Conservation (phyloP, 2,113 vertebrate genomes). For the Mohoua ochrocephala region DNA sequence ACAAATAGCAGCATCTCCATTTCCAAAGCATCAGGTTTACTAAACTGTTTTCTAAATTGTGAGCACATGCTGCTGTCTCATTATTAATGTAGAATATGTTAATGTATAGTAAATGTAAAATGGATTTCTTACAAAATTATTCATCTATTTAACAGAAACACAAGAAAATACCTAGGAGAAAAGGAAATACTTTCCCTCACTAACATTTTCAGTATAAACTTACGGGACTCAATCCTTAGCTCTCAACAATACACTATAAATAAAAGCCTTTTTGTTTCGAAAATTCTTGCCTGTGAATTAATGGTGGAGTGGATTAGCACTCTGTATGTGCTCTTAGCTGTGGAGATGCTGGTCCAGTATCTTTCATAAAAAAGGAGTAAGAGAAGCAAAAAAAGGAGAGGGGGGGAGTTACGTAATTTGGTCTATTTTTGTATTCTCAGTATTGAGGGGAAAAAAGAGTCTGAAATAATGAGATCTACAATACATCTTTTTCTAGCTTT, state of each 20-base stretch:
- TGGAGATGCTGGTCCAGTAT: not conserved
- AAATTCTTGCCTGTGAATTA: not conserved
- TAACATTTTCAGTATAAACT: not conserved
- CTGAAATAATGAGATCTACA: not conserved
- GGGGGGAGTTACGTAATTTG: not conserved
- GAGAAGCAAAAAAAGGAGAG: not conserved
- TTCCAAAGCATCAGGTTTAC: not conserved
- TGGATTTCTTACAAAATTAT: not conserved
- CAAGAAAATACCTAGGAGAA: not conserved
- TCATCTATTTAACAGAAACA: not conserved
- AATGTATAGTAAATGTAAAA: not conserved
- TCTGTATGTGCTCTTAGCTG: not conserved
- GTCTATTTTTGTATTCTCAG: not conserved
- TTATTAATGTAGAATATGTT: not conserved
- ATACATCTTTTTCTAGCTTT: not conserved
- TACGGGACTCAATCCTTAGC: not conserved
- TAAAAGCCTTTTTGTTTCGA: not conserved
- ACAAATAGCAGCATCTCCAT: not conserved
- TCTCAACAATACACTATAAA: not conserved
- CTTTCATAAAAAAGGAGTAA: not conserved
- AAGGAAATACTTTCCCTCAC: not conserved
- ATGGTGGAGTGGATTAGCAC: not conserved
- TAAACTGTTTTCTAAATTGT: not conserved
- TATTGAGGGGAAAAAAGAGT: rapidly evolving
- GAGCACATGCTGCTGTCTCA: not conserved